Evolutionary conservation across 2,113 vertebrate species (phyloP).

Genomic region (Podilymbus podiceps): DNA sequence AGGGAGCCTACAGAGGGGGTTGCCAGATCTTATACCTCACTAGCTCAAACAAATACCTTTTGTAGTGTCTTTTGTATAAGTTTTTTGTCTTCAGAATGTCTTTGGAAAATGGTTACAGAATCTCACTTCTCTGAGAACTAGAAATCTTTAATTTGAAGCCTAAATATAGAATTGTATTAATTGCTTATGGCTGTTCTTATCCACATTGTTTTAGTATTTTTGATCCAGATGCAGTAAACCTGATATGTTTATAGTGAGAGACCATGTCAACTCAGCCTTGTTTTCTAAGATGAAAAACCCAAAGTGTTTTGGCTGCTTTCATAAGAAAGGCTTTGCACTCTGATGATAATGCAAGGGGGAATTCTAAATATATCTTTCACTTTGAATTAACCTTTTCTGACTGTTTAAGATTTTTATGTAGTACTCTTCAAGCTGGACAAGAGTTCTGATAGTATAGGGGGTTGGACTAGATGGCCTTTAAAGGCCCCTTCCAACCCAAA

Average conservation of each 20-base stretch:
- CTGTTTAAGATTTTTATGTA: not conserved
- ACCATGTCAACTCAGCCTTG: not conserved
- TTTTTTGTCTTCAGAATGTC: not conserved
- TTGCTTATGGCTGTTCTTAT: not conserved
- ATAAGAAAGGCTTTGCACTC: not conserved
- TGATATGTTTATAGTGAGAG: not conserved
- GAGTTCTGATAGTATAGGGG: not conserved
- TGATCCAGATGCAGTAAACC: not conserved
- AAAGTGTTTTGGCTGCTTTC: not conserved
- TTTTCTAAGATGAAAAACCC: not conserved
- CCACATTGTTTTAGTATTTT: not conserved
- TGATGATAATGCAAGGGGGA: not conserved
- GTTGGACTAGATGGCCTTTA: too few species aligned
- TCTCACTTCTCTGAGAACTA: not conserved
- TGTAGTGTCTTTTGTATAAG: not conserved
- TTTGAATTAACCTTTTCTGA: not conserved
- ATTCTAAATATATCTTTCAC: not conserved
- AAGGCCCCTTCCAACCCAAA: too few species aligned
- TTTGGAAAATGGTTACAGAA: not conserved
- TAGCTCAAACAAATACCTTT: not conserved
- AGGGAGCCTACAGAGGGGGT: not conserved
- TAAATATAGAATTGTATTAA: not conserved
- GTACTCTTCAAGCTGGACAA: not conserved
- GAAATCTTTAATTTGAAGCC: not conserved
- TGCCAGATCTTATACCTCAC: not conserved